Evolutionary conservation across 2,113 vertebrate species (phyloP).

Genomic region (Coptodon rendalli): DNA sequence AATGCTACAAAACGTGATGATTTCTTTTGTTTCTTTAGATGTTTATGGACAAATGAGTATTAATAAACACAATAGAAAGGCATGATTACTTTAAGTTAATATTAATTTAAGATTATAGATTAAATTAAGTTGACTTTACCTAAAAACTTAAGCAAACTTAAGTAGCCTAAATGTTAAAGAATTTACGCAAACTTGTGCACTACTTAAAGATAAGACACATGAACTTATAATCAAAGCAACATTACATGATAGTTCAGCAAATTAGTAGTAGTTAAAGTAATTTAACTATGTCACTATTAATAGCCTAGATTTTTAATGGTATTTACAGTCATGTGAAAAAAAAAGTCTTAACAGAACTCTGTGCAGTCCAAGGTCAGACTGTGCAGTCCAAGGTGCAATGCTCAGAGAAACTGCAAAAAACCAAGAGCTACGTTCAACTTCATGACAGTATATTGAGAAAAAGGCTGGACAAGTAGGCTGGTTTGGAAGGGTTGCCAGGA

Average conservation of each 20-base stretch:
- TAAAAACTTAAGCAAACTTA: rapidly evolving
- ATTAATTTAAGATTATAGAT: not conserved
- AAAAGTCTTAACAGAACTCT: not conserved
- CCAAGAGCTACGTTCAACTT: not conserved
- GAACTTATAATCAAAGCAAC: not conserved
- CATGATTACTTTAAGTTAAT: not conserved
- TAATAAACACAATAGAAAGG: not conserved
- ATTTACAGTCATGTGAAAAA: not conserved
- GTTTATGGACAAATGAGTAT: not conserved
- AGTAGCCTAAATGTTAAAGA: not conserved
- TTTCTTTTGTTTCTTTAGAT: not conserved
- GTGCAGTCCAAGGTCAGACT: not conserved
- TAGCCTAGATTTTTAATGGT: not conserved
- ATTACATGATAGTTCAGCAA: rapidly evolving
- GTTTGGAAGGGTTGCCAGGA: not conserved
- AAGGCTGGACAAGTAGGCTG: not conserved
- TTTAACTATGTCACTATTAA: not conserved
- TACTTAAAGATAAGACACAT: rapidly evolving
- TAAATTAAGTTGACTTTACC: not conserved
- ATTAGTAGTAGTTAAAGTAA: not conserved
- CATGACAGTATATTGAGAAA: not conserved
- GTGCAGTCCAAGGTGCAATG: not conserved
- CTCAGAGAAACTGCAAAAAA: not conserved
- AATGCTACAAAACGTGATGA: not conserved
- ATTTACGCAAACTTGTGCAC: not conserved